Evolutionary conservation across 2,113 vertebrate genomes (phyloP).

Genomic region (Chaenogobius annularis): DNA sequence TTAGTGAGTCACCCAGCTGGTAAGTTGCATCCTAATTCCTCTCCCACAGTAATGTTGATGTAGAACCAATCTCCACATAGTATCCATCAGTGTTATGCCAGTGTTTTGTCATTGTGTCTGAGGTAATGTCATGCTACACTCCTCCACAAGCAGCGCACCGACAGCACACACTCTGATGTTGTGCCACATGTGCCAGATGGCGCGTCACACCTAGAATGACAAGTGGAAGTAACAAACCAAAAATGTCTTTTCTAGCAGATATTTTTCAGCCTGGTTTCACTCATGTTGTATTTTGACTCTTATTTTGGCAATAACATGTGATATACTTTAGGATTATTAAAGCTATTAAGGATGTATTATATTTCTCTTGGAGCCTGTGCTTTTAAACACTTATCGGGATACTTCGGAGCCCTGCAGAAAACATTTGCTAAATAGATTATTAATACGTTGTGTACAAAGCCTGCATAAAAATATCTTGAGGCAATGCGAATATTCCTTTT

Average conservation of each 20-base stretch:
- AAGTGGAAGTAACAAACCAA: slow-evolving; percentile 14
- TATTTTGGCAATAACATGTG: neutral
- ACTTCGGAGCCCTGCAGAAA: too few species aligned
- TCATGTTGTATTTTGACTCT: neutral
- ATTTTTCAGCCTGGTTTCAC: slow-evolving; percentile 21
- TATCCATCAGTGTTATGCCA: slow-evolving; percentile 20
- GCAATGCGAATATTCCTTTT: too few species aligned
- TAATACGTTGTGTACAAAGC: too few species aligned
- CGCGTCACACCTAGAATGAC: slow-evolving; percentile 19
- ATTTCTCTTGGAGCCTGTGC: neutral
- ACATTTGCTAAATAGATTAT: too few species aligned
- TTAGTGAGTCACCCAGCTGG: slow-evolving; percentile 55
- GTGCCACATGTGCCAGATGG: slow-evolving; percentile 44
- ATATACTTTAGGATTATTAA: neutral
- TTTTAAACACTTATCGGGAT: too few species aligned
- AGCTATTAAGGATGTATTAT: neutral
- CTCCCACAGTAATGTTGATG: slow-evolving; percentile 14
- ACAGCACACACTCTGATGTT: slow-evolving; percentile 12
- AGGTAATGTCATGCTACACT: slow-evolving; percentile 35
- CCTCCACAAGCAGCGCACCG: slow-evolving; percentile 17
- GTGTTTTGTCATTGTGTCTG: slow-evolving; percentile 31
- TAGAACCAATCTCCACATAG: slow-evolving; percentile 17
- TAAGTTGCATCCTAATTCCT: slow-evolving; percentile 61
- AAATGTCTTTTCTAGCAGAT: slow-evolving; percentile 22
- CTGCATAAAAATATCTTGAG: too few species aligned